Percentiles rank a stretch among this genome's conserved stretches.
phyloP scores from a whole-genome alignment of 2,888 invertebrate genomes.

The Polia nebulosa region DNA sequence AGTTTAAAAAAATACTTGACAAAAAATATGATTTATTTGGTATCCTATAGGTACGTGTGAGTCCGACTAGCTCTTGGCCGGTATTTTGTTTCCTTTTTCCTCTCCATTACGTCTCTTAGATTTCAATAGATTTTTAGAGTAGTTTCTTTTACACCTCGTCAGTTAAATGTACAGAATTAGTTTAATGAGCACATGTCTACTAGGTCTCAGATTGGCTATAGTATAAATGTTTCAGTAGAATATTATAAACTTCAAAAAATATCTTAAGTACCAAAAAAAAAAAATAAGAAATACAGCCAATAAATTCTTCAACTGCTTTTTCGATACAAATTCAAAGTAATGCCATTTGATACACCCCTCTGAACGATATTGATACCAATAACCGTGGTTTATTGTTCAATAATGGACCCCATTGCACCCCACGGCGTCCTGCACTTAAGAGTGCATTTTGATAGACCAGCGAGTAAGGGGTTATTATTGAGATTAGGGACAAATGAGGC shows the following conservation, averaged over 20 bases:
- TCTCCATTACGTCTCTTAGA: too few species aligned
- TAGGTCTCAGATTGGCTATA: too few species aligned
- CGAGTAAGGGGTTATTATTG: constrained; percentile 42
- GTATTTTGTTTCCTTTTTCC: too few species aligned
- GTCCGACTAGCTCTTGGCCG: too few species aligned
- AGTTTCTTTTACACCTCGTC: background rate
- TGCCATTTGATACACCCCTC: constrained; percentile 62
- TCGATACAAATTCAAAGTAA: constrained; percentile 51
- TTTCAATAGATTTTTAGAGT: background rate
- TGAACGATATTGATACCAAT: constrained; percentile 74
- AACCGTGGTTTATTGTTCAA: constrained; percentile 77
- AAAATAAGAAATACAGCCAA: background rate
- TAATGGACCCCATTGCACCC: constrained; percentile 73
- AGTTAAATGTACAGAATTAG: background rate
- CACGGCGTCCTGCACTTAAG: constrained; percentile 47
- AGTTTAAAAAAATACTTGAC: too few species aligned
- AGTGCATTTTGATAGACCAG: constrained; percentile 60
- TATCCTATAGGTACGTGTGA: too few species aligned
- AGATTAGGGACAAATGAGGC: constrained; percentile 26
- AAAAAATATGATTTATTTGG: too few species aligned
- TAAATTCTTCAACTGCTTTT: constrained; percentile 3
- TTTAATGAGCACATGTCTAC: too few species aligned
- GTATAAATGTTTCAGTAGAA: background rate
- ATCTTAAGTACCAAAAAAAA: background rate
- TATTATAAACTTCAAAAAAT: background rate